phyloP scores from a whole-genome alignment of 1,140 invertebrate species.

The Aphelinus atriplicis region DNA sequence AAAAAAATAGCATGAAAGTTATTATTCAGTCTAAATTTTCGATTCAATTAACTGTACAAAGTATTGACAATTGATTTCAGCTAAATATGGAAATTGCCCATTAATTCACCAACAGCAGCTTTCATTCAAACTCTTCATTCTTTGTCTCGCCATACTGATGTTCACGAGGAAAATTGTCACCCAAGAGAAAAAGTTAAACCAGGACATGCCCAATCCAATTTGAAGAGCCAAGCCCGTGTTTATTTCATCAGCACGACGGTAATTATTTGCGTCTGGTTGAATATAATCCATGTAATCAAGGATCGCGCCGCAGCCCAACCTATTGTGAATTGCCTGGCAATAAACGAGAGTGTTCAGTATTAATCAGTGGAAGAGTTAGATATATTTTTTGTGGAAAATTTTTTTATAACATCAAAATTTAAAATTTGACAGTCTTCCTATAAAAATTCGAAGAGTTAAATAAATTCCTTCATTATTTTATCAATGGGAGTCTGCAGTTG shows the following conservation, averaged over 20 bases:
- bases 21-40: too few relatives aligned
- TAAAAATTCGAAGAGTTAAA: neutral
- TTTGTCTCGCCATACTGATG: constrained; percentile 65
- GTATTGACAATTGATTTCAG: too few relatives aligned
- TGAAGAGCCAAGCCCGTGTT: constrained; percentile 72
- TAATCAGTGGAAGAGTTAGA: too few relatives aligned
- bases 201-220: constrained; percentile 68
- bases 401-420: too few relatives aligned
- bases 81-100: too few relatives aligned
- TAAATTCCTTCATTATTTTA: neutral
- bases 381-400: too few relatives aligned
- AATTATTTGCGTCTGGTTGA: constrained; percentile 69
- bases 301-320: constrained; percentile 73
- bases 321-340: constrained; percentile 71
- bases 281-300: constrained; percentile 81
- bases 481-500: too few relatives aligned
- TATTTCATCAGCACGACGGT: constrained; percentile 69
- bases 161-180: constrained; percentile 63
- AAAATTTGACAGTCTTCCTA: too few relatives aligned
- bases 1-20: constrained; percentile 43
- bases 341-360: constrained; percentile 21
- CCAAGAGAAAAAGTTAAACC: constrained; percentile 65
- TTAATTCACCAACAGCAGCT: too few relatives aligned
- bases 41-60: too few relatives aligned
- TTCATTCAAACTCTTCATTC: constrained; percentile 42